These are phyloP conservation scores for Aethes cnicana DNA, from an alignment of 2,888 invertebrate genomes.

Conservation along the genomic window DNA sequence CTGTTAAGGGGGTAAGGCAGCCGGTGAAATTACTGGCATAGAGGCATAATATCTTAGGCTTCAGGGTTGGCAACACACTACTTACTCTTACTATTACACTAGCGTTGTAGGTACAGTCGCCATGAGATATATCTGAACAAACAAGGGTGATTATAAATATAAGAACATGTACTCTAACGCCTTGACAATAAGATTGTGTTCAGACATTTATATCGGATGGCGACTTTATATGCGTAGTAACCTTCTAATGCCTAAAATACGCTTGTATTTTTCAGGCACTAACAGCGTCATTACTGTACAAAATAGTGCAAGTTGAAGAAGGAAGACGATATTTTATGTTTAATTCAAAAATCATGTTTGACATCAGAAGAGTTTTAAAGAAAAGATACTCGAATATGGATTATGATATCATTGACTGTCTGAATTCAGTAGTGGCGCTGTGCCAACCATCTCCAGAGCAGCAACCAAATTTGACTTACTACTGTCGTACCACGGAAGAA, in stretches of 20 bases:
- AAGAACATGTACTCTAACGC: no score
- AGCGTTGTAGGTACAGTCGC: no score
- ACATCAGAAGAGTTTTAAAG: constrained; percentile 61
- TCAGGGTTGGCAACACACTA: no score
- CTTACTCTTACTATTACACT: no score
- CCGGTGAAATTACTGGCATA: no score
- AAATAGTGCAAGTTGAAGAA: constrained; percentile 62
- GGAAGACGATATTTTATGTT: constrained; percentile 67
- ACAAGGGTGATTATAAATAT: no score
- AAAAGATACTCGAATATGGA: constrained; percentile 51
- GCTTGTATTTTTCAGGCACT: constrained; percentile 51
- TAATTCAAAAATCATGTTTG: constrained; percentile 64
- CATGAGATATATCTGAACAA: no score
- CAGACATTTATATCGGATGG: no score
- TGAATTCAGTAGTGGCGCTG: constrained; percentile 53
- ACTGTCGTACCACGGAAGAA: constrained; percentile 54
- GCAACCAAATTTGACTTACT: constrained; percentile 47
- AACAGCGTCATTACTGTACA: constrained; percentile 54
- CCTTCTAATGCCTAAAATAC: neutral
- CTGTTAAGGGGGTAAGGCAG: no score
- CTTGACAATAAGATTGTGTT: no score
- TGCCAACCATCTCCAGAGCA: constrained; percentile 50
- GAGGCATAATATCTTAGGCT: no score
- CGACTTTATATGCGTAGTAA: no score
- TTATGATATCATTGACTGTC: constrained; percentile 46